Base-by-base conservation (phyloP, 1,140 invertebrate species). In the Hyles vespertilio region DNA sequence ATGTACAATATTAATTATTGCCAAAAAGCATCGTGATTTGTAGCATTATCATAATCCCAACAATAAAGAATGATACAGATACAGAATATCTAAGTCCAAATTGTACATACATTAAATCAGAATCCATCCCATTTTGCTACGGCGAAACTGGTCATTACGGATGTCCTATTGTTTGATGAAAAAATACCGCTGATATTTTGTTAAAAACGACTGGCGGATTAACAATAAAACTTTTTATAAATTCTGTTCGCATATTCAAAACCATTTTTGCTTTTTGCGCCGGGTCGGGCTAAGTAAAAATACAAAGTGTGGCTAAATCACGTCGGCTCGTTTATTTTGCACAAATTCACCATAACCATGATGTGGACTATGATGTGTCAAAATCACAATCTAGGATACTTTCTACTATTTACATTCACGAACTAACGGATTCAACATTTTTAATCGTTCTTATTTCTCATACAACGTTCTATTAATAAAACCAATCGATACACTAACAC, bases 261-360 rank as follows among this genome's bases (percentile, higher is more conserved):
- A 63, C 64, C 58, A 48, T 46, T 61, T 69, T 76, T 61, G 51
- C 48, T 61, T 69, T 76, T 67, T 59, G 34, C 49, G 58, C 49
- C 40, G 10, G 56, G 52, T 51, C 56, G 61, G 58, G 45, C 56
- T 70, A 66, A 63, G 65, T 68, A 69, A 72, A 71, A 78, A 73
- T 56, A 73, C 67, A 76, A 69, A 69, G 61, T 56, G 56, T 58
- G 56, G 66, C 62, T 65, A 70, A 74, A 77, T 67, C 63, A 67
- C 69, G 58, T 50, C 59, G 36, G 45, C 43, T 32, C 45, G 67
- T 67, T 57, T 59, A 65, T 79, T 74, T 74, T 66, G 63, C 48
- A 64, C 56, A 60, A 72, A 69, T 69, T 61, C 61, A 66, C 56
- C 59, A 49, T 71, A 59, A 61, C 58, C 61, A 50, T 58, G 61